These are phyloP conservation scores for Heliothis virescens DNA, from an alignment of 1,140 invertebrate genomes.

Conservation along the genomic window DNA sequence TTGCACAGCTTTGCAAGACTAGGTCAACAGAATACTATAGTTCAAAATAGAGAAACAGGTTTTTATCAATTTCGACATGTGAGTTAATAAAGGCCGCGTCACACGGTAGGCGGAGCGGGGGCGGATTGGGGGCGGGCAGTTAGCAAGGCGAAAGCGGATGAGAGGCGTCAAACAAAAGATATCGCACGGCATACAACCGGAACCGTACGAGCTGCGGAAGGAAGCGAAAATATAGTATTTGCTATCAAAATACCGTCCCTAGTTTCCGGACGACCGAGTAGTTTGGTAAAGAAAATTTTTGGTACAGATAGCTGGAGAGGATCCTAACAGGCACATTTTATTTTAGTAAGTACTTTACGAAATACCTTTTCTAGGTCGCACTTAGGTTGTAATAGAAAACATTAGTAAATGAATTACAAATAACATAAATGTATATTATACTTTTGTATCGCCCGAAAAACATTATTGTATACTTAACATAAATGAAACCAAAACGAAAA, in stretches of 20 bases:
- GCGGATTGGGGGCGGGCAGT: conserved; percentile 11
- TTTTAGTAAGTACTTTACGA: background rate
- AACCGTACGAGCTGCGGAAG: conserved; percentile 22
- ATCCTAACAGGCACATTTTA: background rate
- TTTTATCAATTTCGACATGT: background rate
- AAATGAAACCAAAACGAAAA: background rate
- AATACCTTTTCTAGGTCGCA: background rate
- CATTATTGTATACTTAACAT: background rate
- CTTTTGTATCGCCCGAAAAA: too few relatives aligned
- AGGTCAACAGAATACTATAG: background rate
- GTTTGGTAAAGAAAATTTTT: background rate
- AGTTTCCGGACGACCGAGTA: background rate
- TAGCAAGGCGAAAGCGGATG: conserved; percentile 17
- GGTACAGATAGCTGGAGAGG: background rate
- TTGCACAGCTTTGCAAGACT: background rate
- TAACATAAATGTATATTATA: too few relatives aligned
- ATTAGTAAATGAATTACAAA: too few relatives aligned
- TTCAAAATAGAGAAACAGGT: conserved; percentile 2
- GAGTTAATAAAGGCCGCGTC: background rate
- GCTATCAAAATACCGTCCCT: conserved; percentile 25
- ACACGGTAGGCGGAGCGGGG: conserved; percentile 22
- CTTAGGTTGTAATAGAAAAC: too few relatives aligned
- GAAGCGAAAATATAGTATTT: conserved; percentile 21
- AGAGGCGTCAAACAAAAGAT: conserved; percentile 29
- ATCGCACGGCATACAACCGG: background rate